Base-by-base conservation (phyloP, 2,888 invertebrate genomes). In the Anthophora plumipes region DNA sequence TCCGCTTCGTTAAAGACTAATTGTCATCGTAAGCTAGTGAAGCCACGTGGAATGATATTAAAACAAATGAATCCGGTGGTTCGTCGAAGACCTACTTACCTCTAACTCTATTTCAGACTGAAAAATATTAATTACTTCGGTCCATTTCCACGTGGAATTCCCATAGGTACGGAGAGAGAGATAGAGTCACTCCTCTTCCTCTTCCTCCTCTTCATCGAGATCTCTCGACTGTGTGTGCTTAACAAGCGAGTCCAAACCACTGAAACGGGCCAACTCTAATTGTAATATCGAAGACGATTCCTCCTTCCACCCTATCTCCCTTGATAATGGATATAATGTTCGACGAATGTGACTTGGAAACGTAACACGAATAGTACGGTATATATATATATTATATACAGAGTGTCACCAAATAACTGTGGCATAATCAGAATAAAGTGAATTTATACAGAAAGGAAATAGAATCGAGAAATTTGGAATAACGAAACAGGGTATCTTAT, bases 251-350 rank as follows among this genome's bases (percentile, higher is more conserved):
- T 22, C 50, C 39, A 14, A 31, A 55, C n/a, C 41, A 20, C n/a
- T 14, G 67, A 59, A 60, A 43, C 20, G 37, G n/a, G 9, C 61
- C 17, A 22, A 22, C 48, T 61, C 57, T 80, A 75, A 81, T 80
- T 80, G 79, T 71, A 81, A 81, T 80, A 75, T 80, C 74, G 73
- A 70, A 78, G 69, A 68, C 64, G 63, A 11, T 50, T 64, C 22
- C 22, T n/a, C n/a, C 22, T 14, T 22, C 14, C 20, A 17, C 31
- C 11, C n/a, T 11, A 7, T 8, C 1, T n/a, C 0, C 31, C 31
- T 31, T 31, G 31, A 31, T 31, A 31, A 31, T 31, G 50, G 54
- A 52, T 77, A 54, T 64, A 72, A 63, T 37, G 69, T 66, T 66
- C 54, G 25, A 54, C 55, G 78, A 70, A 57, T 74, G 69, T 61